These are phyloP conservation scores for Andrena minutula DNA, from an alignment of 2,888 invertebrate genomes.

Conservation along the genomic window DNA sequence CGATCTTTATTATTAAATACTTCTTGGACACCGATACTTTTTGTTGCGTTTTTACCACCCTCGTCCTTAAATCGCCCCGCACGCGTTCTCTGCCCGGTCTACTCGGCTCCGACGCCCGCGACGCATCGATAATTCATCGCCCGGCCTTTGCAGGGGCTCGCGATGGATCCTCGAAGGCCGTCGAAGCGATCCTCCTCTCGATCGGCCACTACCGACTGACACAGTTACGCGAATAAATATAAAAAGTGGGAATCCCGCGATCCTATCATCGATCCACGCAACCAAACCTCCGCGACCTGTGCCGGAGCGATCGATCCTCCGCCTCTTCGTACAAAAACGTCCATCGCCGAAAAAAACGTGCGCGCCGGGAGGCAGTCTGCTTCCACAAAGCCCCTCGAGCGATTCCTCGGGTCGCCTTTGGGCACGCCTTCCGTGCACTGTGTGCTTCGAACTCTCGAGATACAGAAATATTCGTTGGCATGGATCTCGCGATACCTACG, in stretches of 20 bases:
- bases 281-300: neutral
- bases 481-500: constrained; percentile 22
- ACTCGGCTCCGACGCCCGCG: neutral
- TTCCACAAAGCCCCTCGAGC: neutral
- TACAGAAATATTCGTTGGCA: constrained; percentile 44
- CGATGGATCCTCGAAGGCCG: constrained; percentile 10
- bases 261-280: constrained; percentile 13
- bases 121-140: constrained; percentile 10
- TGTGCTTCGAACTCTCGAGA: neutral
- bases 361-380: neutral
- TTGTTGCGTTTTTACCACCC: constrained; percentile 65
- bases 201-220: neutral
- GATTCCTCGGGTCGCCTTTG: neutral
- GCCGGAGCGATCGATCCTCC: neutral
- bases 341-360: neutral
- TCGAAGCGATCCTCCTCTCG: constrained; percentile 11
- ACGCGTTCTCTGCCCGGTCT: constrained; percentile 14
- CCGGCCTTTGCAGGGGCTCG: constrained; percentile 10
- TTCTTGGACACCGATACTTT: constrained; percentile 83
- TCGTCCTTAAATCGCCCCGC: neutral
- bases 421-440: neutral
- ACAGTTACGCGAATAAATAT: constrained; percentile 20
- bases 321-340: neutral
- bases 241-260: constrained; percentile 9
- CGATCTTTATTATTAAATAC: constrained; percentile 83